These are phyloP conservation scores for Rhimphoctona megacephalus DNA, from an alignment of 2,888 invertebrate species.

Conservation along the genomic window DNA sequence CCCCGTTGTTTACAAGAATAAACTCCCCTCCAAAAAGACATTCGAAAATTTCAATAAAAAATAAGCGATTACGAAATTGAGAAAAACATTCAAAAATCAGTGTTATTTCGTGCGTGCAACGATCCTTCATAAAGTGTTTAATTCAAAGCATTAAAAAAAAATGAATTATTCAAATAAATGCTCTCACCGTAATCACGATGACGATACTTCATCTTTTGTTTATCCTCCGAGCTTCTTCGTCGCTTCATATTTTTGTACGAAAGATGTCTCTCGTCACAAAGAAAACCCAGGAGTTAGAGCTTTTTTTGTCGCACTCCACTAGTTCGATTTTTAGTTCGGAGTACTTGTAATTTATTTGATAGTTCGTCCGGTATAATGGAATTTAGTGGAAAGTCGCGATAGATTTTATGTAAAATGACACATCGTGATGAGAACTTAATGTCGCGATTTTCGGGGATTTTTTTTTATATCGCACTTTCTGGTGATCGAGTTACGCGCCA, in stretches of 20 bases:
- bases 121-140: background rate
- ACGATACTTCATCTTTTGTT: conserved; percentile 70
- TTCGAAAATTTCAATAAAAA: background rate
- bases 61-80: background rate
- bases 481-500: background rate
- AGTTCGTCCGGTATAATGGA: background rate
- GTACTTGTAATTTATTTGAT: background rate
- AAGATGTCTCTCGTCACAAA: background rate
- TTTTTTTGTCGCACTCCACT: conserved; percentile 16
- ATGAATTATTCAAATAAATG: background rate
- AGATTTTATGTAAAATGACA: background rate
- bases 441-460: background rate
- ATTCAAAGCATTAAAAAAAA: background rate
- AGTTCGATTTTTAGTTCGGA: background rate
- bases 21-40: background rate
- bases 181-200: conserved; percentile 76
- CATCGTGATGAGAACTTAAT: background rate
- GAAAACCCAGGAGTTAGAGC: background rate
- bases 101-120: background rate
- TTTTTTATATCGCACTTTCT: background rate
- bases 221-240: conserved; percentile 72
- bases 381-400: background rate
- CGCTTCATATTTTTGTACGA: conserved; percentile 71
- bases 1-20: background rate
- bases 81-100: background rate